Base-by-base conservation (phyloP, 2,113 vertebrate species). In the Microtus oregoni region DNA sequence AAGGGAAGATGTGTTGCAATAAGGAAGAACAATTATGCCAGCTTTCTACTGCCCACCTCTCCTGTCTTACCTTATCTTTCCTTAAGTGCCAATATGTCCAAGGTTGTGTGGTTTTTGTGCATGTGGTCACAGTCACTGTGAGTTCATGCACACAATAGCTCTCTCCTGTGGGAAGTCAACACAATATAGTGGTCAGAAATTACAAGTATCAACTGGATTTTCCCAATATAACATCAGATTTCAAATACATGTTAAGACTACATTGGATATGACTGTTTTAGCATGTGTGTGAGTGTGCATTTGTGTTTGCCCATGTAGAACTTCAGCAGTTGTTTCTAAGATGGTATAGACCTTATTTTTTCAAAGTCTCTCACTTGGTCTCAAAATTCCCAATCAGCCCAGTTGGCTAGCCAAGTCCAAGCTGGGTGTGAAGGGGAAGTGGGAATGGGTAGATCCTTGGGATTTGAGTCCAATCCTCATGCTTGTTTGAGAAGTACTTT, bases 141-240 rank as follows among this genome's bases (percentile, higher is more conserved):
- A 32, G 24, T 61, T 61, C 55, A 63, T 32, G 17, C 38, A 14
- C 38, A 41, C 13, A 41, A 28, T 61, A 41, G 11, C 55, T 28
- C 35, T 41, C 10, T 82, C 35, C 19, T 12, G 0, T 38, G 52
- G 11, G 58, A 41, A 63, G 7, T 58, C 22, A 79, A 3, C 30
- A 52, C 89, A 93, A 65, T 65, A 61, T 38, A 8, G 41, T 82
- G 44, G 44, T 73, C 50, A 95, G 41, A 26, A 96, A 97, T 91
- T 67, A 52, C 14, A 95, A 93, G 77, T 73, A 68, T n/a, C 67
- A 72, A 72, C 55, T 90, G 65, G 2, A 24, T 44, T 89, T 93
- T 76, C 55, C 6, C 30, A 81, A 3, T 67, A 94, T 95, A 47
- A 92, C 85, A 8, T 85, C 7, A 85, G 38, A 44, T 85, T 17